Conservation (phyloP, 1,140 invertebrate genomes). For the Drosophila orosa region DNA sequence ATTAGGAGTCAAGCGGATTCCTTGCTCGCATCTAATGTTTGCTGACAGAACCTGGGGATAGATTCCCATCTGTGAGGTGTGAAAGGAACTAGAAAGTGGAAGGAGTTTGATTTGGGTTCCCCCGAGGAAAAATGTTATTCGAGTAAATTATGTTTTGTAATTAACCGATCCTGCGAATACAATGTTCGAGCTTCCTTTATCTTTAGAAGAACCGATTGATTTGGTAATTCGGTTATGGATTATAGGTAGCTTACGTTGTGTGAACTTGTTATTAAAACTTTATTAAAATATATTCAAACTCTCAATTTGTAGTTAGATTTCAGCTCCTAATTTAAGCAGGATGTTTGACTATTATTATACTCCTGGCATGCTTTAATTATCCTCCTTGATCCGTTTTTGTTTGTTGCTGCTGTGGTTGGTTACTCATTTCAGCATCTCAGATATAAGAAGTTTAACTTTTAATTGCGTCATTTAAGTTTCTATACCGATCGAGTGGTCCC, state of each 20-base stretch:
- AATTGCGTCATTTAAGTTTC: constrained; percentile 28
- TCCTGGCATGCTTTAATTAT: too few species aligned
- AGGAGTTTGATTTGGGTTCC: constrained; percentile 1
- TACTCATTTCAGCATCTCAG: constrained; percentile 7
- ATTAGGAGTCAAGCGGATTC: constrained; percentile 68
- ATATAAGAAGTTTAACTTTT: constrained; percentile 45
- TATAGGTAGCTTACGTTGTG: not conserved
- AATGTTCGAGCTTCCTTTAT: not conserved
- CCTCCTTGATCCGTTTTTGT: not conserved
- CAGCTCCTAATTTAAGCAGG: not conserved
- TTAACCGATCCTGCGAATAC: not conserved
- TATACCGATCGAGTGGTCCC: constrained; percentile 33
- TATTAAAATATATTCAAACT: not conserved
- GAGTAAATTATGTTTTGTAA: not conserved
- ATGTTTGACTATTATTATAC: too few species aligned
- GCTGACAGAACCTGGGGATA: constrained; percentile 43
- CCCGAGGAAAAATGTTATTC: not conserved
- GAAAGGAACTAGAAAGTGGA: not conserved
- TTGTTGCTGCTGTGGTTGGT: constrained; percentile 16
- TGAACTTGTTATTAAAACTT: not conserved
- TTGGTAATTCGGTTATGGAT: not conserved
- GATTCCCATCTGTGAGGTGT: constrained; percentile 23
- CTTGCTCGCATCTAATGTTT: constrained; percentile 38
- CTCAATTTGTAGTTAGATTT: not conserved
- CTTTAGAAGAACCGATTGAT: not conserved